Percentiles rank a stretch among this genome's conserved stretches.
These are phyloP conservation scores for Cyclophora punctaria DNA, from an alignment of 2,888 invertebrate genomes.

Conservation along the genomic window DNA sequence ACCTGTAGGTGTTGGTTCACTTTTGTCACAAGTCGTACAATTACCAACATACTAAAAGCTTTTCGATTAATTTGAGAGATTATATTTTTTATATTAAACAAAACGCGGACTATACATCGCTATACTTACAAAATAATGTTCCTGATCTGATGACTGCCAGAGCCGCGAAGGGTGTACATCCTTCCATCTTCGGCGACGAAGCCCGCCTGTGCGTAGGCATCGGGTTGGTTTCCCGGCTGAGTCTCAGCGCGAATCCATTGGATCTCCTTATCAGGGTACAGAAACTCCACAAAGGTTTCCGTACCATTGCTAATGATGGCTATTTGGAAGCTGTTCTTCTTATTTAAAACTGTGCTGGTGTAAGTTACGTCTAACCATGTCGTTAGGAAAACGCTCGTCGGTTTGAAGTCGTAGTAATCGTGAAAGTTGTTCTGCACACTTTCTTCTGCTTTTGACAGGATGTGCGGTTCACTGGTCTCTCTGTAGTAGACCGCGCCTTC, in stretches of 20 bases:
- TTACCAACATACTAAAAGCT: not conserved
- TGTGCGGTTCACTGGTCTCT: slow-evolving; percentile 76
- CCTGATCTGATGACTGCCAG: slow-evolving; percentile 91
- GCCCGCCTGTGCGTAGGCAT: slow-evolving; percentile 95
- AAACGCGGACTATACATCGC: not conserved
- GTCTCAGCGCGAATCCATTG: slow-evolving; percentile 93
- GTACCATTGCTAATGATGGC: slow-evolving; percentile 80
- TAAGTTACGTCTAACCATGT: slow-evolving; percentile 95
- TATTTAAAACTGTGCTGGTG: slow-evolving; percentile 80
- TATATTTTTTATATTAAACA: not conserved
- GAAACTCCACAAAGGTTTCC: slow-evolving; percentile 88
- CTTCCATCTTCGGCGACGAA: slow-evolving; percentile 90
- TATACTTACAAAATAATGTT: slow-evolving; percentile 82
- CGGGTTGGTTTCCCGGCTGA: slow-evolving; percentile 84
- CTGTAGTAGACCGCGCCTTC: slow-evolving; percentile 84
- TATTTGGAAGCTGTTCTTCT: slow-evolving; percentile 90
- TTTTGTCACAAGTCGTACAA: not conserved
- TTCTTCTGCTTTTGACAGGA: slow-evolving; percentile 80
- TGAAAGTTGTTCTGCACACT: slow-evolving; percentile 84
- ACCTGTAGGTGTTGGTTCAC: too few species aligned
- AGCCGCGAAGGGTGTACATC: slow-evolving; percentile 84
- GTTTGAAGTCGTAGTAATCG: slow-evolving; percentile 81
- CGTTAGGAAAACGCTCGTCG: slow-evolving; percentile 86
- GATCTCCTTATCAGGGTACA: slow-evolving; percentile 91
- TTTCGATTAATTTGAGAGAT: too few species aligned